Percentiles rank a stretch among this genome's conserved stretches.
phyloP scores from a whole-genome alignment of 2,888 invertebrate species.

The Neocrepidodera transversa region DNA sequence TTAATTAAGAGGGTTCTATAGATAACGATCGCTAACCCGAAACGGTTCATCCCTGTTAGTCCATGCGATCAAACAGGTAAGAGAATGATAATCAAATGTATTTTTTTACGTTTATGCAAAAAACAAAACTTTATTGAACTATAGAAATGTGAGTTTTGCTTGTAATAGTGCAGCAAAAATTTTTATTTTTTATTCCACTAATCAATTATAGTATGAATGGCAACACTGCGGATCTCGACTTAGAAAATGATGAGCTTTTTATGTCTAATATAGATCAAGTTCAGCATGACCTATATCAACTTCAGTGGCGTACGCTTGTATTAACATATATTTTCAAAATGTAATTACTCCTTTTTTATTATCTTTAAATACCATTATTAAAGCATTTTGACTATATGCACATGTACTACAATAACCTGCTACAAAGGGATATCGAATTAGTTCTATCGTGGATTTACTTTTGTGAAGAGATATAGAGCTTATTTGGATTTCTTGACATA shows the following conservation, averaged over 20 bases:
- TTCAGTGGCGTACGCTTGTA: no score
- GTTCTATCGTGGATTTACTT: not conserved
- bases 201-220: not conserved
- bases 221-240: not conserved
- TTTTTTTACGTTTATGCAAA: not conserved
- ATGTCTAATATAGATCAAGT: no score
- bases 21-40: conserved; percentile 2
- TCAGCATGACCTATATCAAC: no score
- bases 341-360: no score
- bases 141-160: not conserved
- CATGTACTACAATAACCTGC: not conserved
- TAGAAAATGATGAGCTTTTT: no score
- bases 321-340: no score
- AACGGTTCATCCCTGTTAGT: not conserved
- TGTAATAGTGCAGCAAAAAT: no score
- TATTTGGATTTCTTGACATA: not conserved
- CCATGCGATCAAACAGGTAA: not conserved
- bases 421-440: not conserved
- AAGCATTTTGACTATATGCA: no score
- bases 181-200: no score
- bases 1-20: conserved; percentile 6
- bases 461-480: not conserved
- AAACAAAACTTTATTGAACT: not conserved
- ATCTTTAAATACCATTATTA: no score
- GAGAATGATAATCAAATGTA: not conserved